Evolutionary conservation across 1,140 invertebrate species (phyloP), one percentile per base, ranked within the genome.

Genomic region (Theocolax elegans): DNA sequence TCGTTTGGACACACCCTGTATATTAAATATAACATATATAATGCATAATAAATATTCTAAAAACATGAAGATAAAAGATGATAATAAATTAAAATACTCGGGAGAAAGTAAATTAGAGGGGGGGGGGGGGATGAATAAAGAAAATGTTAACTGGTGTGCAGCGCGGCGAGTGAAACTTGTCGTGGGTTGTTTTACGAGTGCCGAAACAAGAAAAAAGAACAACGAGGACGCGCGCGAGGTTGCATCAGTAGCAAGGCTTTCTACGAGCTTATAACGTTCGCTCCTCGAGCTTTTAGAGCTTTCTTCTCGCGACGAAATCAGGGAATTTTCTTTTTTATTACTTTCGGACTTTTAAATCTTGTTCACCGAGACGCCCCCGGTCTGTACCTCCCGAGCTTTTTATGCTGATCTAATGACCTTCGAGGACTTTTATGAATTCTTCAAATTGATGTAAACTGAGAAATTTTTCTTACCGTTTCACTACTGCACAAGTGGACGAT

Each of bases 121-220:
- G n/a, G n/a, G n/a, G n/a, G n/a, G n/a, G n/a, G n/a, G n/a, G n/a
- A n/a, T n/a, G n/a, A n/a, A n/a, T n/a, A n/a, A n/a, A n/a, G n/a
- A n/a, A n/a, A n/a, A n/a, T n/a, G n/a, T n/a, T n/a, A n/a, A n/a
- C n/a, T n/a, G n/a, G n/a, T n/a, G n/a, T n/a, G n/a, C n/a, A n/a
- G n/a, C n/a, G n/a, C n/a, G n/a, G n/a, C n/a, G 27, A 25, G 49
- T 51, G 69, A 74, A 74, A 62, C 68, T 74, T 70, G 68, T 73
- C 60, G 54, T 42, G 58, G 53, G 72, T 71, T 77, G 76, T 81
- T 82, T 81, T 82, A 81, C 76, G 81, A 62, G 53, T 75, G 64
- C 68, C 29, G 70, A 76, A 76, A 79, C 76, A 76, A 74, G n/a
- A n/a, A n/a, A n/a, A n/a, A n/a, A n/a, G n/a, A n/a, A n/a, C n/a